A percentile compares a stretch with the other conserved stretches of the same genome.
Conservation (phyloP, 2,797 vertebrate species). For the Calcarius lapponicus region DNA sequence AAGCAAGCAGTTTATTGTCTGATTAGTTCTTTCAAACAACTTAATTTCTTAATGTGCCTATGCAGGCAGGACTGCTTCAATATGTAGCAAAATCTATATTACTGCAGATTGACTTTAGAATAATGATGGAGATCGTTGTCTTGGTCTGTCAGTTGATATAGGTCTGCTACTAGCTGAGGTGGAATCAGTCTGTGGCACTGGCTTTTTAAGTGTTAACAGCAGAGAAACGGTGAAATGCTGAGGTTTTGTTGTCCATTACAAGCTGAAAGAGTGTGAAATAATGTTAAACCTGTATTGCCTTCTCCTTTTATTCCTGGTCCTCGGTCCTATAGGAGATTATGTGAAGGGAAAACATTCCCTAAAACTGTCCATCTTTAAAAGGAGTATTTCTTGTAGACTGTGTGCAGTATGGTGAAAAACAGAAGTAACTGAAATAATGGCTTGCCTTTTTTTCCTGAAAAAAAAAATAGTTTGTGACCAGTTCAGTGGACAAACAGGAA, state of each 20-base stretch:
- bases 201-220: background rate
- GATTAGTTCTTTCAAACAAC: background rate
- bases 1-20: background rate
- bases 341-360: background rate
- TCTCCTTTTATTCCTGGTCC: background rate
- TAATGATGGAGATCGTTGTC: background rate
- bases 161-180: background rate
- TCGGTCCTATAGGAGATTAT: background rate
- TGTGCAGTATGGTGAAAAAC: background rate
- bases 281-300: background rate
- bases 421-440: background rate
- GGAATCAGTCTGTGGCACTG: background rate
- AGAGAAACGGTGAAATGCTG: background rate
- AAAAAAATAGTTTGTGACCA: background rate
- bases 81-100: background rate
- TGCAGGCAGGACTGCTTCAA: background rate
- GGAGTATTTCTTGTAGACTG: background rate
- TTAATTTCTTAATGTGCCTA: background rate
- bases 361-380: background rate
- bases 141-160: background rate
- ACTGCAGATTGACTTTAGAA: background rate
- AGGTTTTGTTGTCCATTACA: background rate
- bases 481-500: background rate
- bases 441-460: background rate
- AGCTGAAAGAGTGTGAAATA: background rate